Evolutionary conservation across 2,888 invertebrate genomes (phyloP).

Genomic region (Alentia gelatinosa): DNA sequence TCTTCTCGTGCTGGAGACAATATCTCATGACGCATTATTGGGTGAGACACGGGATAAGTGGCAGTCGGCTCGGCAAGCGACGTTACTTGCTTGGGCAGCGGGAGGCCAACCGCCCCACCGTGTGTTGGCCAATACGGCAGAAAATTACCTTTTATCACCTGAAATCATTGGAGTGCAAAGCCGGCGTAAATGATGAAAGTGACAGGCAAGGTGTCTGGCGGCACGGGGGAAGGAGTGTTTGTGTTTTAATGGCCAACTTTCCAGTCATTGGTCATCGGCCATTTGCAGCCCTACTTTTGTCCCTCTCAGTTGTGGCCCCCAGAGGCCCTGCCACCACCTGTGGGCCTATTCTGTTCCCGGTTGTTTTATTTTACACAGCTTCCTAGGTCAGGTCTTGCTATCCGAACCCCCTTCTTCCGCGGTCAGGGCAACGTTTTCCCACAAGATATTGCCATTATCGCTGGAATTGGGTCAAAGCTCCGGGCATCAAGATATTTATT

Average conservation of each 20-base stretch:
- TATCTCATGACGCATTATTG: conserved; percentile 11
- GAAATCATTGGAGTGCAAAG: conserved; percentile 50
- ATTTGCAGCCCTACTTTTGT: conserved; percentile 48
- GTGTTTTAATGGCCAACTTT: conserved; percentile 49
- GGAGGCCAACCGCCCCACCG: not conserved
- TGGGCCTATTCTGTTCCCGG: conserved; percentile 43
- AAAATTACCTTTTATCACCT: conserved; percentile 57
- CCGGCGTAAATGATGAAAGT: conserved; percentile 47
- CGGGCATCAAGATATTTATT: conserved; percentile 30
- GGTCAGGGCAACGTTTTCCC: not conserved
- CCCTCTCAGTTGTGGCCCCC: conserved; percentile 5
- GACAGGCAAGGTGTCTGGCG: conserved; percentile 33
- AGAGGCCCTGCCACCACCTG: conserved; percentile 27
- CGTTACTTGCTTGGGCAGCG: not conserved
- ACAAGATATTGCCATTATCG: not conserved
- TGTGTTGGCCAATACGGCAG: conserved; percentile 48
- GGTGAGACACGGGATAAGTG: conserved; percentile 9
- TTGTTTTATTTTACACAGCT: conserved; percentile 16
- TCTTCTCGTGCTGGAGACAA: not conserved
- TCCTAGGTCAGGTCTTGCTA: not conserved
- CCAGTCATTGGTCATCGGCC: conserved; percentile 46
- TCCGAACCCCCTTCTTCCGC: not conserved
- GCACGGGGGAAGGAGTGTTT: conserved; percentile 22
- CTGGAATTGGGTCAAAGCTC: conserved; percentile 14
- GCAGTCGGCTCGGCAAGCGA: not conserved